phyloP scores from a whole-genome alignment of 2,113 vertebrate genomes.

The Python bivittatus region DNA sequence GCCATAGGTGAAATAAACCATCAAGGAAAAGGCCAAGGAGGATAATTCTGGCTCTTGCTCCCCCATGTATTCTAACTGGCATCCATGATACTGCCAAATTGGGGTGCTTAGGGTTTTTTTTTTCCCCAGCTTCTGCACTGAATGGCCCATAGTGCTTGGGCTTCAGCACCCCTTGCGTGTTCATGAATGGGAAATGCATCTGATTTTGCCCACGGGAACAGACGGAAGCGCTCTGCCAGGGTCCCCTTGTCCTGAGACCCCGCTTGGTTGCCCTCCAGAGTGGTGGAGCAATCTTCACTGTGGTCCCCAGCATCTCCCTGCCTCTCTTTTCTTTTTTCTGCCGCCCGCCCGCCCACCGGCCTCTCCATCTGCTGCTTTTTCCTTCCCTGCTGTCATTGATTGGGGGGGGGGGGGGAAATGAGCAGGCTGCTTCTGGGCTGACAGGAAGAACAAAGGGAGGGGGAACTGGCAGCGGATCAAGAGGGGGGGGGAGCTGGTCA shows the following conservation, averaged over 20 bases:
- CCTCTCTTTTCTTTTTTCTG: not conserved
- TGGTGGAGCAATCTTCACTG: too few species aligned
- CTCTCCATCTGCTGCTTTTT: slow-evolving; percentile 45
- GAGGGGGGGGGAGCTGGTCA: not conserved
- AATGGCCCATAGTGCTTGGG: not conserved
- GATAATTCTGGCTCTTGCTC: not conserved
- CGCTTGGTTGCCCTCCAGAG: too few species aligned
- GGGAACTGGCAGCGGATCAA: slow-evolving; percentile 54
- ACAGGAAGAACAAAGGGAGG: slow-evolving; percentile 58
- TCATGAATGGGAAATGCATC: not conserved
- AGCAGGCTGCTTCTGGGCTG: slow-evolving; percentile 9
- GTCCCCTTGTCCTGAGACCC: not conserved
- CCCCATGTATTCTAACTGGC: not conserved
- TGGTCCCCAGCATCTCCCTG: too few species aligned
- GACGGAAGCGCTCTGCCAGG: too few species aligned
- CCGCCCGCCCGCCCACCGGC: not conserved
- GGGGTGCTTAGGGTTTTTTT: not conserved
- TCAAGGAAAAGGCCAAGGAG: not conserved
- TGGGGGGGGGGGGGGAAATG: slow-evolving; percentile 44
- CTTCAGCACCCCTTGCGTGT: not conserved
- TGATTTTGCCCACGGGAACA: not conserved
- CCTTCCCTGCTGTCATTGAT: slow-evolving; percentile 6
- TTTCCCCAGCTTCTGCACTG: not conserved
- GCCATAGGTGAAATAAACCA: not conserved
- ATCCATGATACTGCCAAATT: not conserved